phyloP scores from a whole-genome alignment of 1,140 invertebrate genomes.

The Drosophila sechellia region DNA sequence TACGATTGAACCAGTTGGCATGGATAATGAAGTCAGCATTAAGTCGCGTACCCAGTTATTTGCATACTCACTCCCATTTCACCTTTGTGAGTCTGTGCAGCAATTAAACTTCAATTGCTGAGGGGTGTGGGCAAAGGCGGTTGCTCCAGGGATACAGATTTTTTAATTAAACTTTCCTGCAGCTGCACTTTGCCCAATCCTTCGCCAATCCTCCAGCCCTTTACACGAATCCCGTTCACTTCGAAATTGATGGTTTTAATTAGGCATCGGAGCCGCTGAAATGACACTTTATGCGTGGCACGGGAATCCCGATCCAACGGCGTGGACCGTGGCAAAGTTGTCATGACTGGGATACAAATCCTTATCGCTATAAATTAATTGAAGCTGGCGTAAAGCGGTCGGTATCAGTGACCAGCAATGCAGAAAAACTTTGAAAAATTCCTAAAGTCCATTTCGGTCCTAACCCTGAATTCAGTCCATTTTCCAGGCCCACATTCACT shows the following conservation, averaged over 20 bases:
- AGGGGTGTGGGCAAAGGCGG: not conserved
- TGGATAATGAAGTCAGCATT: not conserved
- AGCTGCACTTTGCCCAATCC: conserved; percentile 9
- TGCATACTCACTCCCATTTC: conserved; percentile 26
- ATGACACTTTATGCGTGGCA: conserved; percentile 68
- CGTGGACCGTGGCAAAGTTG: not conserved
- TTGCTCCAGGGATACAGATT: conserved; percentile 26
- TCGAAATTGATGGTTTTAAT: conserved; percentile 75
- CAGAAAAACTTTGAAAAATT: conserved; percentile 66
- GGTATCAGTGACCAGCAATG: conserved; percentile 37
- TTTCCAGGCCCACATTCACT: conserved; percentile 18
- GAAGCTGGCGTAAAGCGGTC: conserved; percentile 37
- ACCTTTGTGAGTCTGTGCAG: conserved; percentile 49
- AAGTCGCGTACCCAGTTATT: conserved; percentile 15
- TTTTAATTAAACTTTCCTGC: conserved; percentile 72
- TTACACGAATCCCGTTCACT: not conserved
- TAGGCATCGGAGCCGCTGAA: conserved; percentile 69
- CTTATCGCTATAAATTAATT: conserved; percentile 73
- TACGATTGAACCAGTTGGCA: not conserved
- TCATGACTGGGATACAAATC: conserved; percentile 25
- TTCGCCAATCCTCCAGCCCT: not conserved
- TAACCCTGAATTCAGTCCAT: conserved; percentile 40
- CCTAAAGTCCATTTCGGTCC: conserved; percentile 71
- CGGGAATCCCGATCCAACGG: not conserved
- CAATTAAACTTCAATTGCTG: conserved; percentile 74